Evolutionary conservation across 2,888 invertebrate species (phyloP).

Genomic region (Galeruca laticollis): DNA sequence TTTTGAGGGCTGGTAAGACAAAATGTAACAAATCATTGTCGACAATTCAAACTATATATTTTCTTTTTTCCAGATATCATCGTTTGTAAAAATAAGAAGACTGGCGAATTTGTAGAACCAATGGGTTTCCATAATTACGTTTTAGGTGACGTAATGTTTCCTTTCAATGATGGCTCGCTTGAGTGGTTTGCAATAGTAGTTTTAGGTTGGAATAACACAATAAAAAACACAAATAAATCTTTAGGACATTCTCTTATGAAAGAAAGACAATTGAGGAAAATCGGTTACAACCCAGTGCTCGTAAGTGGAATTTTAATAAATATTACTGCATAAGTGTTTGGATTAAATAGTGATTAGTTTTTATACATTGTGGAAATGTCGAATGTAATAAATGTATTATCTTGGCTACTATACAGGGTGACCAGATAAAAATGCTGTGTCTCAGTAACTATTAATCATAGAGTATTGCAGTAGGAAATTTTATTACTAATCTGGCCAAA

Average conservation of each 20-base stretch:
- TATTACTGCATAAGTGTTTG: no score
- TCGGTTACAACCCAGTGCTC: slow-evolving; percentile 71
- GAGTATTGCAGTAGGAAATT: no score
- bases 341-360: no score
- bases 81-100: slow-evolving; percentile 65
- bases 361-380: no score
- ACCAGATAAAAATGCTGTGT: no score
- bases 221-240: slow-evolving; percentile 67
- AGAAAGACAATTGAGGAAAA: slow-evolving; percentile 72
- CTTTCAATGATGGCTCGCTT: slow-evolving; percentile 46
- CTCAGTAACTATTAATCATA: no score
- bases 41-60: not conserved
- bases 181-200: slow-evolving; percentile 73
- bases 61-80: slow-evolving; percentile 58
- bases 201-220: slow-evolving; percentile 73
- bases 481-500: no score
- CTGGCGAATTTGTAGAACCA: slow-evolving; percentile 68
- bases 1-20: slow-evolving; percentile 71
- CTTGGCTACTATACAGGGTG: no score
- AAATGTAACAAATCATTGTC: slow-evolving; percentile 1
- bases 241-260: slow-evolving; percentile 73
- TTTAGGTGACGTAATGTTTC: slow-evolving; percentile 67
- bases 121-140: slow-evolving; percentile 67
- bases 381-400: no score
- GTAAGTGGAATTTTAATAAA: not conserved